Percentiles rank a stretch among this genome's conserved stretches.
Conservation (phyloP, 2,888 invertebrate species). For the Xestia xanthographa region DNA sequence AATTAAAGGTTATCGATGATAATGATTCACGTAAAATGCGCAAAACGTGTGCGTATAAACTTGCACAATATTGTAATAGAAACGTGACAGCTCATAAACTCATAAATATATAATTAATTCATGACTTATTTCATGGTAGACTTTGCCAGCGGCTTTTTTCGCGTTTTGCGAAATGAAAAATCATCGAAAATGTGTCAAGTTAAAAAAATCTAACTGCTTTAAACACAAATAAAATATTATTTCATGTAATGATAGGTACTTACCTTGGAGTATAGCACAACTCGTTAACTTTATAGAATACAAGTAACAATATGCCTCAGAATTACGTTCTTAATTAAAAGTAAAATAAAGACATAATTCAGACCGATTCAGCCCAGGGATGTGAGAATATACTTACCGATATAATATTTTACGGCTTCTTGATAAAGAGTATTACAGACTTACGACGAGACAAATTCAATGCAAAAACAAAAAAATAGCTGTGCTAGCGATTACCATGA, state of each 20-base stretch:
- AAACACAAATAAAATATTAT: not conserved
- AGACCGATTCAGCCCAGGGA: no score
- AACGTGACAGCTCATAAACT: conserved; percentile 42
- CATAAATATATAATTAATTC: not conserved
- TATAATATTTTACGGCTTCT: not conserved
- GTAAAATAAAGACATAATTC: no score
- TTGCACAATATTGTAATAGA: conserved; percentile 36
- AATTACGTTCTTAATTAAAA: no score
- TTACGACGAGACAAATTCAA: not conserved
- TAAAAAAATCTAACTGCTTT: not conserved
- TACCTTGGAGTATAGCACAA: not conserved
- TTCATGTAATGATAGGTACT: not conserved
- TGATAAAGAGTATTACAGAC: not conserved
- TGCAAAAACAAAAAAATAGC: not conserved
- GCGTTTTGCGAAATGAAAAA: not conserved
- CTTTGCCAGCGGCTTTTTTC: not conserved
- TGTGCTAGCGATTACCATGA: not conserved
- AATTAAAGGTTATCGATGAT: conserved; percentile 53
- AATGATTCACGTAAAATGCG: conserved; percentile 40
- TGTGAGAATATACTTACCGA: not conserved
- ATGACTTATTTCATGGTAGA: conserved; percentile 9
- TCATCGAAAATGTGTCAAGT: not conserved
- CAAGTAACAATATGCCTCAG: not conserved
- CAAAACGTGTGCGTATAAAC: conserved; percentile 43
- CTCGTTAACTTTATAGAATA: not conserved